Evolutionary conservation across 2,888 invertebrate species (phyloP).

Genomic region (Hanleya hanleyi): DNA sequence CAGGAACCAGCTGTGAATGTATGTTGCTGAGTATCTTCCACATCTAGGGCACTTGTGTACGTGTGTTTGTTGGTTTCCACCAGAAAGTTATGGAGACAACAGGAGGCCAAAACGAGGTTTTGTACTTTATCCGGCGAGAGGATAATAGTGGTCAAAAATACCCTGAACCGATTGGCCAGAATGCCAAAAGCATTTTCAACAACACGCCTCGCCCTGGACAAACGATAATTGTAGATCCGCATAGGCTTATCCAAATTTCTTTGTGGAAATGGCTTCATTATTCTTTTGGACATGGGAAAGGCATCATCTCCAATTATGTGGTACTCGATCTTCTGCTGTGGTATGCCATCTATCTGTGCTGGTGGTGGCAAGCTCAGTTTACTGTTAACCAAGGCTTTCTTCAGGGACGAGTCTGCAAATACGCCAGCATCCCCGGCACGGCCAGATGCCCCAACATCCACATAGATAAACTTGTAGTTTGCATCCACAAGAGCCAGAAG

Average conservation of each 20-base stretch:
- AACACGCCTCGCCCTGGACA: constrained; percentile 15
- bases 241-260: constrained; percentile 8
- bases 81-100: constrained; percentile 15
- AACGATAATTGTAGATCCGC: constrained; percentile 23
- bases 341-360: constrained; percentile 1
- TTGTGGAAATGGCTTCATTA: constrained; percentile 37
- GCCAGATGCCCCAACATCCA: constrained; percentile 37
- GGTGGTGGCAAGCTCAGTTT: constrained; percentile 27
- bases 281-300: constrained; percentile 22
- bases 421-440: constrained; percentile 36
- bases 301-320: constrained; percentile 42
- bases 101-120: constrained; percentile 15
- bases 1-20: constrained; percentile 1
- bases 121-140: constrained; percentile 11
- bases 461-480: constrained; percentile 31
- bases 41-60: not conserved
- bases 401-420: constrained; percentile 18
- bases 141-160: constrained; percentile 16
- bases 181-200: constrained; percentile 25
- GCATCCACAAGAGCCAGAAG: constrained; percentile 23
- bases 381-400: constrained; percentile 6
- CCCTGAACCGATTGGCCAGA: constrained; percentile 15
- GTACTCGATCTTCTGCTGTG: not conserved
- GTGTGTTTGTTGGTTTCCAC: not conserved
- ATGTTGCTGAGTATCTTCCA: not conserved